phyloP scores from a whole-genome alignment of 2,797 vertebrate genomes.

The Falco rusticolus region DNA sequence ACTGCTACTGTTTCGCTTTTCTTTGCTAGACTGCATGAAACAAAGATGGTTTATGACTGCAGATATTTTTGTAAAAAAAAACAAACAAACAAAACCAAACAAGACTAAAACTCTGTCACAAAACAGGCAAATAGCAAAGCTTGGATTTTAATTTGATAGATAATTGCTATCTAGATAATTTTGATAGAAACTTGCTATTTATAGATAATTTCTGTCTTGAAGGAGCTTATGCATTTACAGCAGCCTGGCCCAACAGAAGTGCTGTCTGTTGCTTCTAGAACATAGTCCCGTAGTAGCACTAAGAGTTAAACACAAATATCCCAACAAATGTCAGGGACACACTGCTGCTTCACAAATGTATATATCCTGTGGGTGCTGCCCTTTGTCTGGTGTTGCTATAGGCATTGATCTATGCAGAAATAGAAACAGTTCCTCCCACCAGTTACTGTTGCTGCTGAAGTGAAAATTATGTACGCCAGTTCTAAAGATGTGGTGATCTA shows the following conservation, averaged over 20 bases:
- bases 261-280: neutral
- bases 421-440: conserved; percentile 1
- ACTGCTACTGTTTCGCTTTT: neutral
- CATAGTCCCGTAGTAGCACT: neutral
- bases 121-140: neutral
- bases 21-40: neutral
- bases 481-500: neutral
- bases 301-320: neutral
- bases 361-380: conserved; percentile 15
- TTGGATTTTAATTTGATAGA: neutral
- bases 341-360: conserved; percentile 18
- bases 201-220: neutral
- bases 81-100: neutral
- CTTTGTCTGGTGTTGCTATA: conserved; percentile 17
- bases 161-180: neutral
- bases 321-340: neutral
- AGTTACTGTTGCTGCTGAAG: neutral
- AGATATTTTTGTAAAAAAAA: neutral
- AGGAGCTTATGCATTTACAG: neutral
- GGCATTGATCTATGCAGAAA: neutral
- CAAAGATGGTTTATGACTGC: neutral
- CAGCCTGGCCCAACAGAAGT: neutral
- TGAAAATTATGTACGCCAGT: neutral
- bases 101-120: neutral
- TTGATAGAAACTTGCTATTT: neutral